Evolutionary conservation across 2,797 vertebrate species (phyloP).

Genomic region (Huso huso): DNA sequence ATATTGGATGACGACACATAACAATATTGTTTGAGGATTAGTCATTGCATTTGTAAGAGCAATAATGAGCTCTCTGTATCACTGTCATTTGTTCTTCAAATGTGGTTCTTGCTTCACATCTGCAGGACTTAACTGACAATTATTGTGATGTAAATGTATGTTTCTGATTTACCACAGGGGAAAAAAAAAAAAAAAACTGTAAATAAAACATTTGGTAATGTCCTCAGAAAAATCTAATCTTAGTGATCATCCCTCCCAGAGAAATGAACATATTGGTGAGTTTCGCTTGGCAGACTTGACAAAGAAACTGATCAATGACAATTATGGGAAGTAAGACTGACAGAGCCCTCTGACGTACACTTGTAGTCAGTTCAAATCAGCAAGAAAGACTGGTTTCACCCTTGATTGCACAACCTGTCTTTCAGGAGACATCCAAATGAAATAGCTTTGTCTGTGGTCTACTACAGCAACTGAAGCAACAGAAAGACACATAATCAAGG

Average conservation of each 20-base stretch:
- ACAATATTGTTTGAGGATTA: no score
- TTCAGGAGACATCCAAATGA: slow-evolving; percentile 5
- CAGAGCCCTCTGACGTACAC: slow-evolving; percentile 17
- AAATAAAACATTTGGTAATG: no score
- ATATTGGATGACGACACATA: no score
- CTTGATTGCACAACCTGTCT: slow-evolving; percentile 11
- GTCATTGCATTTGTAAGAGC: no score
- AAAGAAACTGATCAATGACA: slow-evolving; percentile 30
- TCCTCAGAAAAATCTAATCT: neutral
- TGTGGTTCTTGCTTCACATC: no score
- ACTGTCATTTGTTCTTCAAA: no score
- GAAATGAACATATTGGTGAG: neutral
- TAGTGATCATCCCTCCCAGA: neutral
- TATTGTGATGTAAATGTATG: no score
- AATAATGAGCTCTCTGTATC: no score
- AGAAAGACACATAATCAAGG: neutral
- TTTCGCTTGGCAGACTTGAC: slow-evolving; percentile 15
- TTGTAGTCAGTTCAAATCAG: slow-evolving; percentile 21
- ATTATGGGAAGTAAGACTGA: slow-evolving; percentile 18
- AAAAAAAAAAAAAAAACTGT: no score
- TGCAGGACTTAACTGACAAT: no score
- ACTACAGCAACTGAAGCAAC: slow-evolving; percentile 4
- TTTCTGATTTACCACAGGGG: no score
- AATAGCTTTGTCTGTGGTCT: neutral
- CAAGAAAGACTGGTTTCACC: slow-evolving; percentile 8